Conservation (phyloP, 1,140 invertebrate species). For the Polypedilum vanderplanki region DNA sequence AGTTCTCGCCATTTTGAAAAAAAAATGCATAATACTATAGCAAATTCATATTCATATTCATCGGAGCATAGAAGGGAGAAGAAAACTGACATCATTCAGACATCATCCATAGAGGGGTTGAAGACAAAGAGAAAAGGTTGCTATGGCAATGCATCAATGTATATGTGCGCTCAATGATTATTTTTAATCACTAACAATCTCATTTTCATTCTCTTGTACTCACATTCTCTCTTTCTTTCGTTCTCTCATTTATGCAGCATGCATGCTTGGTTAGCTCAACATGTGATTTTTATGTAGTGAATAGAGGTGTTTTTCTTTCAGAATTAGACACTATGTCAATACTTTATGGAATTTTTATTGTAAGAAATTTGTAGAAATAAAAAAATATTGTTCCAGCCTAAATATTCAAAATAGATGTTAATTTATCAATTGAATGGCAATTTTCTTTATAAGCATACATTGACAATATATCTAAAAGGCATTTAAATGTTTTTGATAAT, state of each 20-base stretch:
- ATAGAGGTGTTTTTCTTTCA: too few species aligned
- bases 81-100: not conserved
- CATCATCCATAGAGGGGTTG: not conserved
- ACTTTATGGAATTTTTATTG: too few species aligned
- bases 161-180: not conserved
- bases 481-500: not conserved
- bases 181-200: not conserved
- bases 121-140: not conserved
- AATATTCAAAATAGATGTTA: not conserved
- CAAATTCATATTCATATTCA: too few species aligned
- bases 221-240: not conserved
- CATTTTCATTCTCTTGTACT: not conserved
- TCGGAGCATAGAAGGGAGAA: not conserved
- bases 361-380: too few species aligned
- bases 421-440: not conserved
- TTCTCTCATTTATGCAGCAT: too few species aligned
- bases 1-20: conserved; percentile 19
- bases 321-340: too few species aligned
- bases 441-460: not conserved
- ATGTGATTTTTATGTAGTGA: too few species aligned
- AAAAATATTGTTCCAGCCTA: too few species aligned
- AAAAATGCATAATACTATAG: not conserved
- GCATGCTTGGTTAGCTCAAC: not conserved
- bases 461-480: not conserved
- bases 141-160: not conserved